Conservation (phyloP, 2,113 vertebrate species). For the Upupa epops region DNA sequence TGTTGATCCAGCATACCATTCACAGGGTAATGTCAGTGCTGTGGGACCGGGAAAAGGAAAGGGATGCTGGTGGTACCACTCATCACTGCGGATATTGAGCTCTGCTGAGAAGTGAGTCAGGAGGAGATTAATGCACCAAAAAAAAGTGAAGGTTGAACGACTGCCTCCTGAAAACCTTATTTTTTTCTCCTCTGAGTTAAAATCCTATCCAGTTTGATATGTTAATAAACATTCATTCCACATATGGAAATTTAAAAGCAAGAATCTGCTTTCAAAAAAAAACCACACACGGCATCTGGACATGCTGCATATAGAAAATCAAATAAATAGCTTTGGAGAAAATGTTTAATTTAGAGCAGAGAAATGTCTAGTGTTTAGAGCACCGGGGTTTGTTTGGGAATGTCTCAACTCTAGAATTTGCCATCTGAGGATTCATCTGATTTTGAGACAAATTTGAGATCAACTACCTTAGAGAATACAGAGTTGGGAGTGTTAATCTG, state of each 20-base stretch:
- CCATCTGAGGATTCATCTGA: neutral
- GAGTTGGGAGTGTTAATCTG: no score
- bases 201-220: neutral
- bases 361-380: neutral
- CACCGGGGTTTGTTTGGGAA: neutral
- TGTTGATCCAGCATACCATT: neutral
- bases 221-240: slow-evolving; percentile 1
- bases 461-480: neutral
- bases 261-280: slow-evolving; percentile 29
- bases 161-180: neutral
- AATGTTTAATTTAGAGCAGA: slow-evolving; percentile 6
- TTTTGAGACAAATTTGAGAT: neutral
- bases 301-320: slow-evolving; percentile 16
- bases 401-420: neutral
- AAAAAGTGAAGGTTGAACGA: neutral
- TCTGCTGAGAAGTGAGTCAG: neutral
- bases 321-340: slow-evolving; percentile 34
- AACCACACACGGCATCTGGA: neutral
- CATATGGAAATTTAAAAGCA: slow-evolving; percentile 33
- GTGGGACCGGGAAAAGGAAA: neutral
- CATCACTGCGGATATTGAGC: neutral
- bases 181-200: neutral
- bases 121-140: neutral
- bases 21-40: neutral
- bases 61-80: neutral